Base-by-base conservation (phyloP, 1,140 invertebrate species). In the Cotesia vestalis region DNA sequence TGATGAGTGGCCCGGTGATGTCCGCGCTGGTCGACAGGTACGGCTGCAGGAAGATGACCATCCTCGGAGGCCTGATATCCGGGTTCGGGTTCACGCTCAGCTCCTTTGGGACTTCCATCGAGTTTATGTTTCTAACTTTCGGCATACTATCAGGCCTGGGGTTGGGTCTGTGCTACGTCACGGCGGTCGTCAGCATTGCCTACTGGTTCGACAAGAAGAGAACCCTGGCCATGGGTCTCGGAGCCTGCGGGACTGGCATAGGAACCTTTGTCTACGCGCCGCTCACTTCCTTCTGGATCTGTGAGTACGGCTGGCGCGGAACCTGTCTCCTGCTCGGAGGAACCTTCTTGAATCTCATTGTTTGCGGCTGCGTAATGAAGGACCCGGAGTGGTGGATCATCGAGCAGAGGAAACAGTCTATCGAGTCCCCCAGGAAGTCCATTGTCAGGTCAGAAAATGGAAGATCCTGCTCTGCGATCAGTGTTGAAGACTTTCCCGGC, bases 161-260 rank as follows among this genome's bases (percentile, higher is more conserved):
- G 4, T 88, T 97, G 66, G 94, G 95, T 3, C 86, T 97, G 36
- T 94, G 94, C 40, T 96, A 95, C 81, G 95, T 98, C 1, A 95
- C 96, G 9, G 94, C 94, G 1, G 94, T 96, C 1, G 96, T 98
- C 2, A 92, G 91, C 40, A 97, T 99, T 64, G 96, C 96, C 9
- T 97, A 96, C 81, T 99, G 98, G 91, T 99, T 99, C 83, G 97
- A 99, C 76, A 94, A 95, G 79, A 94, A 93, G 79, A 89, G 96
- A 34, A 96, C 94, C 9, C 88, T 99, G 57, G 97, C 97, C 3
- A 96, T 96, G 11, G 96, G 97, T 0, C 89, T 98, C 40, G 94
- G 96, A 0, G 96, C 96, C 2, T 95, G 95, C 76, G 96, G 96
- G 17, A 95, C 94, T 5, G 94, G 94, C 1, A 91, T 95, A 27